Evolutionary conservation across 2,888 invertebrate genomes (phyloP).

Genomic region (Agrotis exclamationis): DNA sequence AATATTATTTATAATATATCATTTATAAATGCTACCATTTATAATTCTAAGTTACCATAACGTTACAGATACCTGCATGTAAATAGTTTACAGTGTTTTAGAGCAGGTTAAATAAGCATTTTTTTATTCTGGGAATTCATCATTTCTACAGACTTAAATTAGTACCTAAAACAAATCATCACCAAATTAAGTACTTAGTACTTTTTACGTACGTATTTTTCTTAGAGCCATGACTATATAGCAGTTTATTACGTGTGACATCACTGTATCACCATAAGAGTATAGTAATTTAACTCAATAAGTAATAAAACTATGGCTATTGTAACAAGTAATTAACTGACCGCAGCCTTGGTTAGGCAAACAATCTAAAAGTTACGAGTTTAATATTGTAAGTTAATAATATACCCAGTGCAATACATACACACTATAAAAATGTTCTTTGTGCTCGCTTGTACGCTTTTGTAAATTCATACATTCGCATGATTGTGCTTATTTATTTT

Average conservation of each 20-base stretch:
- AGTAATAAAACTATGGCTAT: slow-evolving; percentile 11
- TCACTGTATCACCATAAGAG: not conserved
- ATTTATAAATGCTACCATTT: no score
- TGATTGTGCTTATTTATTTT: slow-evolving; percentile 47
- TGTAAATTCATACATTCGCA: slow-evolving; percentile 50
- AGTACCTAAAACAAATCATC: no score
- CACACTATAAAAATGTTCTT: slow-evolving; percentile 1
- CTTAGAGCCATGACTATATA: not conserved
- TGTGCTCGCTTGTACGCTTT: slow-evolving; percentile 43
- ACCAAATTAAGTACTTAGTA: no score
- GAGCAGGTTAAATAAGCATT: slow-evolving; percentile 3
- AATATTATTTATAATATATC: no score
- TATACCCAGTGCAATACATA: slow-evolving; percentile 45
- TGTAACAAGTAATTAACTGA: slow-evolving; percentile 20
- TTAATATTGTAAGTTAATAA: slow-evolving; percentile 15
- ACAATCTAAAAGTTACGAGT: not conserved
- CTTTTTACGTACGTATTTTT: not conserved
- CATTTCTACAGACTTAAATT: no score
- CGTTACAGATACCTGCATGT: slow-evolving; percentile 4
- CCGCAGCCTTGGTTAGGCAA: not conserved
- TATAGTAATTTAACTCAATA: slow-evolving; percentile 8
- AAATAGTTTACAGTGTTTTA: slow-evolving; percentile 28
- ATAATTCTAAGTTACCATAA: slow-evolving; percentile 14
- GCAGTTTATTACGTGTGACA: slow-evolving; percentile 16
- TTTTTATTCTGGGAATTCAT: not conserved